A percentile compares a stretch with the other conserved stretches of the same genome.
These are phyloP conservation scores for Characodon lateralis DNA, from an alignment of 2,797 vertebrate genomes.

Conservation along the genomic window DNA sequence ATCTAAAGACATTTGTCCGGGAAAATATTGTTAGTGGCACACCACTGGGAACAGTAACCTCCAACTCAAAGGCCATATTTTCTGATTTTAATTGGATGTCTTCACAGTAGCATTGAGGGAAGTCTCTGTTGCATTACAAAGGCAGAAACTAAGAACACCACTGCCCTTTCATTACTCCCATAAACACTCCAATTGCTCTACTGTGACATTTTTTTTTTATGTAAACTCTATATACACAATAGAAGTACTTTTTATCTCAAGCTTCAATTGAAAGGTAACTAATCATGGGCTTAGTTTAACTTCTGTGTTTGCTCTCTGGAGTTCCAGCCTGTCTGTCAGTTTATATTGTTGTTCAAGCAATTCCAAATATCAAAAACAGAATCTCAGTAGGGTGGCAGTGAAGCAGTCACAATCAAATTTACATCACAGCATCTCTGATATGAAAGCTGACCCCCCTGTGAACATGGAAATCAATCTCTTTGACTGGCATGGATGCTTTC, in stretches of 20 bases:
- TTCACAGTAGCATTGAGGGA: constrained; percentile 60
- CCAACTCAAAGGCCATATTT: constrained; percentile 73
- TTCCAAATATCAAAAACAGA: constrained; percentile 75
- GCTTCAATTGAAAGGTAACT: constrained; percentile 43
- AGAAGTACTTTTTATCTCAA: constrained; percentile 31
- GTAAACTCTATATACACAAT: constrained; percentile 43
- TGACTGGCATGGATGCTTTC: constrained; percentile 74
- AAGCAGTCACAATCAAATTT: constrained; percentile 82
- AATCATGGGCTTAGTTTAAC: constrained; percentile 41
- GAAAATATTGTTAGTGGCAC: constrained; percentile 63
- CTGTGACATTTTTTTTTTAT: constrained; percentile 45
- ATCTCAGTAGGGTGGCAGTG: constrained; percentile 76
- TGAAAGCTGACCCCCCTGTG: constrained; percentile 80
- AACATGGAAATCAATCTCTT: constrained; percentile 82
- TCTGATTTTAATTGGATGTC: constrained; percentile 76
- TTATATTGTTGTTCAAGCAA: constrained; percentile 69
- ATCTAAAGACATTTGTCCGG: constrained; percentile 69
- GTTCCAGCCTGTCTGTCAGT: constrained; percentile 47
- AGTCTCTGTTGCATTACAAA: constrained; percentile 68
- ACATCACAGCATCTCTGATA: constrained; percentile 80
- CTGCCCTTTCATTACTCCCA: constrained; percentile 71
- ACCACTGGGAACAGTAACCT: constrained; percentile 69
- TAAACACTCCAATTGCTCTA: constrained; percentile 60
- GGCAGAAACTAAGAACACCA: constrained; percentile 58
- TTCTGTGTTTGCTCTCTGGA: constrained; percentile 26